Evolutionary conservation across 2,797 vertebrate species (phyloP), one percentile per base, ranked within the genome.

Genomic region (Remorina albescens): DNA sequence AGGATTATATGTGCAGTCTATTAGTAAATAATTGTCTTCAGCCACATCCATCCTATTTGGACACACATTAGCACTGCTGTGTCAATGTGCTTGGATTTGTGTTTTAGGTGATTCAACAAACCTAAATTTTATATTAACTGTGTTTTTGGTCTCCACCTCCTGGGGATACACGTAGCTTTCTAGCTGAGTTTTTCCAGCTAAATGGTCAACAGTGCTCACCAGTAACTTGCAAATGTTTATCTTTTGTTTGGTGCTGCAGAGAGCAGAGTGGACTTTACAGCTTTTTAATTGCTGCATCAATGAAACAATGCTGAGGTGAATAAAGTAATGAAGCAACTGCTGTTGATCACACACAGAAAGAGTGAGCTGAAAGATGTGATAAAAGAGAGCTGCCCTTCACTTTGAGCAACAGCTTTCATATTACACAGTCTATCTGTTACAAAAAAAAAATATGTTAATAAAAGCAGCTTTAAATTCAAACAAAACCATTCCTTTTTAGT

Each of bases 381-480:
- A 55, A 34, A 6, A 0, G 6, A 5, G 6, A 23, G 8, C 28
- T 57, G 7, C 8, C 32, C 16, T 21, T 63, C n/a, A 18, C n/a
- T 12, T 8, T n/a, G 8, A 44, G 39, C 11, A 16, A 54, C 19
- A 21, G 3, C 49, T 60, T 59, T 32, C n/a, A 67, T 3, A 18
- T 60, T 30, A 21, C n/a, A 36, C 4, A 57, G 23, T 28, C 11
- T 42, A 26, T 16, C 16, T 34, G 19, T 54, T 37, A 25, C 21
- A 3, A 21, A 0, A 21, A 67, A 42, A 3, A 36, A n/a, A n/a
- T n/a, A n/a, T 16, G 6, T 5, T 58, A 4, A 44, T 59, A 2
- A 47, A 1, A 71, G 37, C 41, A 41, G 39, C 10, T 70, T 69
- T 41, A 28, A 66, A 7, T 8, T 18, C 7, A 60, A 53, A n/a